phyloP scores from a whole-genome alignment of 1,140 invertebrate genomes.

The Hylaeus volcanicus region DNA sequence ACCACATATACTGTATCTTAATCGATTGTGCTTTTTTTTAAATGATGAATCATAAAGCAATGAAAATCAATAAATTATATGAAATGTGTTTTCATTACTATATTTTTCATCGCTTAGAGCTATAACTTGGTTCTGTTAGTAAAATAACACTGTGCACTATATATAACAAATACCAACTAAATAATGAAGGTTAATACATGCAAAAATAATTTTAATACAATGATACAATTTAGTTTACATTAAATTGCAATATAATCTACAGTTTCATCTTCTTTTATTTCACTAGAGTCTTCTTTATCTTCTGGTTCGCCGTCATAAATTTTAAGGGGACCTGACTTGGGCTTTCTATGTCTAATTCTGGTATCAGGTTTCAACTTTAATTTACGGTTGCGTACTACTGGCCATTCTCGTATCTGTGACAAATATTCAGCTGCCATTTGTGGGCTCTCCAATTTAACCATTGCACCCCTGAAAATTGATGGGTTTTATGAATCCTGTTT shows the following conservation, averaged over 20 bases:
- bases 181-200: background rate
- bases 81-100: no score
- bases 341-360: slow-evolving; percentile 49
- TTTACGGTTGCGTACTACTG: slow-evolving; percentile 51
- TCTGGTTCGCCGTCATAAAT: slow-evolving; percentile 44
- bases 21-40: no score
- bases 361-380: slow-evolving; percentile 57
- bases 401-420: slow-evolving; percentile 37
- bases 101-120: no score
- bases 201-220: slow-evolving; percentile 13
- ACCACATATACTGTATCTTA: no score
- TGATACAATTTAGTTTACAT: background rate
- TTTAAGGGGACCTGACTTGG: slow-evolving; percentile 31
- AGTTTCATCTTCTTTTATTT: background rate
- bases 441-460: slow-evolving; percentile 56
- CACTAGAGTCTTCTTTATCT: background rate
- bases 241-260: slow-evolving; percentile 1
- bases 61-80: no score
- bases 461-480: slow-evolving; percentile 53
- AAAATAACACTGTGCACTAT: no score
- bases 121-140: no score
- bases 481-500: background rate
- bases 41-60: no score
- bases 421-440: slow-evolving; percentile 63
- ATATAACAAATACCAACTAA: background rate